Base-by-base conservation (phyloP, 2,888 invertebrate genomes). In the Cistogaster globosa region DNA sequence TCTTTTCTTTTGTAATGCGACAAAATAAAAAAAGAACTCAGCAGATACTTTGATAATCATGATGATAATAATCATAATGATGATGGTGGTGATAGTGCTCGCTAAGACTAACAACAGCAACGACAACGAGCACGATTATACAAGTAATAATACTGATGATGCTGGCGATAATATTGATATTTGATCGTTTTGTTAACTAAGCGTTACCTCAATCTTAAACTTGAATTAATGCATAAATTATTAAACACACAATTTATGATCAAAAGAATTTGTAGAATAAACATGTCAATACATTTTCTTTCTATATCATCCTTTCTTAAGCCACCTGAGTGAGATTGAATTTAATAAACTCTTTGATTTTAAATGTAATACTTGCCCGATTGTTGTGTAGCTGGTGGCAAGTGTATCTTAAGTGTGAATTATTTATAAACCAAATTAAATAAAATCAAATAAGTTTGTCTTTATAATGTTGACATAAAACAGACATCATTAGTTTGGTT, bases 131-230 rank as follows among this genome's bases (percentile, higher is more conserved):
- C 53, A 62, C 42, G 42, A 42, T 42, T 42, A 38, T 14, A 48
- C 45, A 9, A 53, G 51, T 68, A 14, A 45, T 68, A 22, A 75
- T 75, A n/a, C 20, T 51, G 62, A 63, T 76, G 53, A 55, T 62
- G 75, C 22, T 62, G 57, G 57, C n/a, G 69, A 69, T 76, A 65
- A 65, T 58, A 45, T 53, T 58, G 76, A 71, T 76, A 62, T 71
- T 82, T 71, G 76, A 83, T 76, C 65, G 82, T 71, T 77, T 77
- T 77, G 77, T 83, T 76, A 74, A 80, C 74, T 60, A 11, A 67
- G 57, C 65, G 63, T 32, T 65, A 48, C 20, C 48, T 60, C 36
- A 14, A 58, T 42, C 22, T 42, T 68, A 26, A 77, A 72, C 65
- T 60, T 72, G 71, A 65, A 55, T 76, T 82, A 65, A 82, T 76